Base-by-base conservation (phyloP, 2,888 invertebrate species). In the Chrysodeixis includens region DNA sequence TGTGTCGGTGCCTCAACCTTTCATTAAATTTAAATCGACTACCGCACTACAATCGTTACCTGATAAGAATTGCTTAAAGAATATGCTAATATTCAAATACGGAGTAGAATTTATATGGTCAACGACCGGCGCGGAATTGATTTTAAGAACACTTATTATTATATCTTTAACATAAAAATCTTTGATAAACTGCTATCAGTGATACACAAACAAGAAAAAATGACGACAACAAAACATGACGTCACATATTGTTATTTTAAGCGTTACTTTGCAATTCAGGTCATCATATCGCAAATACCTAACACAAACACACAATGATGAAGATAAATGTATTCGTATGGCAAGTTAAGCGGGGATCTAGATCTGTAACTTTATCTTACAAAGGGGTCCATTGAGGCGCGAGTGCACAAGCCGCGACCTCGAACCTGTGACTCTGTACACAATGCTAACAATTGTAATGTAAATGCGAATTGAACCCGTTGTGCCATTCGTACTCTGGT, bases 401-500 rank as follows among this genome's bases (percentile, higher is more conserved):
- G 79, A 85, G 83, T 85, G 79, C 85, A 86, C 83, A 80, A 79
- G 84, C 77, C 82, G 76, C 84, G 92, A 90, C 94, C 94, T 93
- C 94, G 91, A 94, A 93, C 93, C 92, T 88, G 88, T 87, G 92
- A 93, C 93, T 93, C 92, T 90, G 89, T 85, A 83, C 82, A 91
- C 91, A 91, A 90, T 89, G 88, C 88, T 79, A 88, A 87, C 92
- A 89, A 93, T 93, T 92, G 92, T 93, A 86, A 93, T 92, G 91
- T 88, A 87, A 92, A 93, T 92, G 88, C 83, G 84, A 86, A 89
- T 86, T 89, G 83, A 88, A 86, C 81, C 86, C 87, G 87, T 82
- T 84, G 89, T 88, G 84, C 88, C 88, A 84, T 81, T 85, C 86
- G 84, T 79, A 66, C 74, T 81, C 68, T 88, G 88, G 89, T 86